Evolutionary conservation across 1,140 invertebrate species (phyloP), one percentile per base, ranked within the genome.

Genomic region (Ganaspis sp.): DNA sequence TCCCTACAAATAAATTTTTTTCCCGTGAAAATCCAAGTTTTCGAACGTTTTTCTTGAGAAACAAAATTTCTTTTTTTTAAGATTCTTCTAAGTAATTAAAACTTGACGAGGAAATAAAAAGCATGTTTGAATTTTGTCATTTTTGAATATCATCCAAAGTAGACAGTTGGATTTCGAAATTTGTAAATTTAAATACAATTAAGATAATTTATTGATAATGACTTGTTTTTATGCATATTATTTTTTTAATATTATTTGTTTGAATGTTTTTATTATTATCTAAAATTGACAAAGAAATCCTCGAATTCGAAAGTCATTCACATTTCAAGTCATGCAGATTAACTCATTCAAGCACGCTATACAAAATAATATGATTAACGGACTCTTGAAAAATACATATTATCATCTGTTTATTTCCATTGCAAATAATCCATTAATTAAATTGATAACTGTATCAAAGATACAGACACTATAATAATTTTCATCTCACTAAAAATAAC

Each of bases 301-400:
- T 64, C 58, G 58, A 34, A n/a, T 64, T 64, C 58, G 58, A 64
- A 64, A 64, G 58, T 64, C 58, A 64, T 64, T 64, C 58, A 64
- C 23, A 64, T 29, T 40, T 64, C 9, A 64, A n/a, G 58, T 34
- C 23, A 64, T 64, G 15, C 58, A 64, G 12, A 29, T 64, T 29
- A 49, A 64, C 11, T 15, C 58, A 64, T 64, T 29, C 58, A 64
- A 64, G 58, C 58, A 29, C 58, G 2, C 23, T 64, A 9, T 58
- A 64, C 26, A 64, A 64, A 64, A 64, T 64, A 64, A 64, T 64
- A 64, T 64, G 23, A 64, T 64, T 49, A 64, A 64, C 26, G 58
- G 58, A 64, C 58, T 64, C 58, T 64, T 64, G 26, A 64, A 64
- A 64, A 29, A 64, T 64, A 64, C 54, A 64, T 26, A 58, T 64